Base-by-base conservation (phyloP, 2,888 invertebrate genomes). In the Lordiphosa fenestrarum region DNA sequence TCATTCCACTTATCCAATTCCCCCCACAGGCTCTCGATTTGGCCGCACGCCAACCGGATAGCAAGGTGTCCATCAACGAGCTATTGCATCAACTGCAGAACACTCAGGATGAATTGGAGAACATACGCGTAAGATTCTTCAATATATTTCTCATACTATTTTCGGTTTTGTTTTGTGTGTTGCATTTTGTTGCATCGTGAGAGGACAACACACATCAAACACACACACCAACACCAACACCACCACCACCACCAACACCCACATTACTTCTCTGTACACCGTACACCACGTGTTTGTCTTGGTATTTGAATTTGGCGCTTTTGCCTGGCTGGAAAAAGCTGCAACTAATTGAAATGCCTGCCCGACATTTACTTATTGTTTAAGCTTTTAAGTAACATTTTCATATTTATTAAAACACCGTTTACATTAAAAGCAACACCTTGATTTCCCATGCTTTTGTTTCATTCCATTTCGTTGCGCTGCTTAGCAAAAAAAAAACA, bases 31-130 rank as follows among this genome's bases (percentile, higher is more conserved):
- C 88, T 42, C 63, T 89, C 68, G 89, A 89, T 88, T 55, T 89
- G 90, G 93, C 92, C 85, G 91, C 92, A 75, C 91, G 92, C 73
- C 91, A 92, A 81, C 91, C 93, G 56, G 92, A 91, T 82, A 93
- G 91, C 85, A 92, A 94, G 86, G 93, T 95, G 73, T 94, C 95
- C 46, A 94, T 95, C 71, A 94, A 95, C 78, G 95, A 96, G 89
- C 91, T 96, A 80, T 91, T 96, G 83, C 94, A 94, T 88, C 95
- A 96, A 89, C 91, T 96, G 84, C 94, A 95, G 90, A 93, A 94
- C 73, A 95, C 96, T 25, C 95, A 95, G 91, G 94, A 93, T 38
- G 96, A 96, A 91, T 92, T 96, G 89, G 95, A 96, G 89, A 95
- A 95, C 90, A 93, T 96, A 87, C 94, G 95, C 93, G 96, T 96